A percentile compares a stretch with the other conserved stretches of the same genome.
These are phyloP conservation scores for Halisarca cf. caerulea DNA, from an alignment of 37 sponge, comb jelly and placozoan species.

Conservation along the genomic window DNA sequence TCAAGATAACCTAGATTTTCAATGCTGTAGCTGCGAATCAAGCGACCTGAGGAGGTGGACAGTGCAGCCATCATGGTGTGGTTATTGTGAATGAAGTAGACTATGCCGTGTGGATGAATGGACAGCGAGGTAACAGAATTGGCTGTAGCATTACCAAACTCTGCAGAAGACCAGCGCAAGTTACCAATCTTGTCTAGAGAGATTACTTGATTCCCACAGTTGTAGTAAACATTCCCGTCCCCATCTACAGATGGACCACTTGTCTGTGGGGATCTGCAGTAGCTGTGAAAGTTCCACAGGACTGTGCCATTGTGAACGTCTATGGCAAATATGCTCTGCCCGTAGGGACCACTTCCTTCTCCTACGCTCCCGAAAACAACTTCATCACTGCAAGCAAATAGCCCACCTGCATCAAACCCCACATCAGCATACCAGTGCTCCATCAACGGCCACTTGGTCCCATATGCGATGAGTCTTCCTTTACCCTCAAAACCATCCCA, in stretches of 20 bases:
- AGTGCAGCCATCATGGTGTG: not conserved
- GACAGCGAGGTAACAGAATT: not conserved
- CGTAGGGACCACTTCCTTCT: not conserved
- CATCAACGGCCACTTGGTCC: not conserved
- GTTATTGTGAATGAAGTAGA: conserved; percentile 32
- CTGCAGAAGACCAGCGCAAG: conserved; percentile 20
- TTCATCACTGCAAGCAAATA: conserved; percentile 19
- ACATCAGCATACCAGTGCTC: conserved; percentile 14
- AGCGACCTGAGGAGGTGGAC: not conserved
- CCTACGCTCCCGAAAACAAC: not conserved
- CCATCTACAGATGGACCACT: conserved; percentile 41
- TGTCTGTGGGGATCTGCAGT: not conserved
- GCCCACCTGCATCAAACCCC: conserved; percentile 20
- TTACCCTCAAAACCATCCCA: conserved; percentile 28
- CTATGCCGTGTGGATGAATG: conserved; percentile 5
- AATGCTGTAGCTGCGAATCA: not conserved
- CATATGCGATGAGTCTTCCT: conserved; percentile 11
- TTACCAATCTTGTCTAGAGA: conserved; percentile 6
- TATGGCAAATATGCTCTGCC: conserved; percentile 11
- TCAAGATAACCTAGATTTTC: not conserved
- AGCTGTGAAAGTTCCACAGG: not conserved
- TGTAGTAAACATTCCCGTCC: conserved; percentile 37
- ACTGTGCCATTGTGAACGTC: not conserved
- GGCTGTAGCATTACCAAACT: not conserved
- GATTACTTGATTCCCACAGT: conserved; percentile 36